Percentiles rank a stretch among this genome's conserved stretches.
phyloP scores from a whole-genome alignment of 2,113 vertebrate species.

The Aramus guarauna region DNA sequence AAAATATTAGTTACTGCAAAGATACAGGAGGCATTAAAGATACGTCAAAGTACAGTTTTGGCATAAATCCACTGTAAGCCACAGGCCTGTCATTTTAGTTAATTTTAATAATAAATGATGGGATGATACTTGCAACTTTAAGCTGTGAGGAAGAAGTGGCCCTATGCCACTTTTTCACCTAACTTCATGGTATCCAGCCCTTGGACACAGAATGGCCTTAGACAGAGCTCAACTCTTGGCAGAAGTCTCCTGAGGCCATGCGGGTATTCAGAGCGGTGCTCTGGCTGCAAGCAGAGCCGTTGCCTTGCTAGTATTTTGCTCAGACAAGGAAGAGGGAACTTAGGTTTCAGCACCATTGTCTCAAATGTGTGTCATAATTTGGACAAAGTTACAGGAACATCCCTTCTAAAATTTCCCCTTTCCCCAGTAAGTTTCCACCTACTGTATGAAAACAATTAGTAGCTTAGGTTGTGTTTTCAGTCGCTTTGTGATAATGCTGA shows the following conservation, averaged over 20 bases:
- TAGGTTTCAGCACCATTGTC: not conserved
- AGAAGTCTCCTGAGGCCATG: not conserved
- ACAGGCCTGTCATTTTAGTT: not conserved
- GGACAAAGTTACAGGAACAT: not conserved
- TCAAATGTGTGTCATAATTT: not conserved
- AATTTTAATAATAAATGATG: not conserved
- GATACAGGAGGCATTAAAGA: not conserved
- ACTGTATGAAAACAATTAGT: not conserved
- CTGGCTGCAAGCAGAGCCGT: not conserved
- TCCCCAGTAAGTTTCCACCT: not conserved
- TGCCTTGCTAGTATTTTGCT: not conserved
- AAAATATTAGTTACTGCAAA: not conserved
- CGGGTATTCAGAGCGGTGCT: not conserved
- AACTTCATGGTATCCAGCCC: not conserved
- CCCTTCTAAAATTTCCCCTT: not conserved
- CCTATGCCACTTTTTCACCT: not conserved
- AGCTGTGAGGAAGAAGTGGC: not conserved
- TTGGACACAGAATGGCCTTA: not conserved
- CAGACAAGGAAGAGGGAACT: not conserved
- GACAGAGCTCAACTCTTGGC: not conserved
- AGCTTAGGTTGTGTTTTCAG: not conserved
- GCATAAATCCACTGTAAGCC: not conserved
- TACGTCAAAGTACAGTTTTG: not conserved
- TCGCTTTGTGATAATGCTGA: not conserved
- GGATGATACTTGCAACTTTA: not conserved